Evolutionary conservation across 53 echinoderm and acorn worm genomes (phyloP).

Genomic region (Holothuria leucospilota): DNA sequence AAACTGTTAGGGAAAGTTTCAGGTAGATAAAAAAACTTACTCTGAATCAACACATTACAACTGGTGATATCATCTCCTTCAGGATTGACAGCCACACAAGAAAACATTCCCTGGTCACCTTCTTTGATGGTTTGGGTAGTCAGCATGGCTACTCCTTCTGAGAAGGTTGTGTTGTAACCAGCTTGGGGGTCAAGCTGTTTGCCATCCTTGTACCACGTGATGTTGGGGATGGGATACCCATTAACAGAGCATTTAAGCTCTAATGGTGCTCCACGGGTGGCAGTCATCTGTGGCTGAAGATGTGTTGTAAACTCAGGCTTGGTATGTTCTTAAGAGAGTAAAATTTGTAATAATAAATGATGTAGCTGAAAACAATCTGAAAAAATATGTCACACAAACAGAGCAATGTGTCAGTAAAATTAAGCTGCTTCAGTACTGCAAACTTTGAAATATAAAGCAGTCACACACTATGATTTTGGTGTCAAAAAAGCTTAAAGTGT

Average conservation of each 20-base stretch:
- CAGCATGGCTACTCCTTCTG: slow-evolving; percentile 55
- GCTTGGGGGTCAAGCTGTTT: slow-evolving; percentile 40
- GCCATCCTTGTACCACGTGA: slow-evolving; percentile 84
- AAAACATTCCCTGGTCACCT: slow-evolving; percentile 84
- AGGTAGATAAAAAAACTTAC: background rate
- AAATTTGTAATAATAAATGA: too few species aligned
- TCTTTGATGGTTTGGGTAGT: slow-evolving; percentile 71
- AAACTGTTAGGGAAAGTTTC: too few species aligned
- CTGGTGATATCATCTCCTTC: slow-evolving; percentile 68
- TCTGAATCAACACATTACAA: slow-evolving; percentile 8
- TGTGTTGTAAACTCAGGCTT: slow-evolving; percentile 59
- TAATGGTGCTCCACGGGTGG: slow-evolving; percentile 49
- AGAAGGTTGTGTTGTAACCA: slow-evolving; percentile 15
- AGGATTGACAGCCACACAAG: slow-evolving; percentile 82
- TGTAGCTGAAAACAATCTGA: too few species aligned
- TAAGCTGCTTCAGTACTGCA: too few species aligned
- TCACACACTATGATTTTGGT: too few species aligned
- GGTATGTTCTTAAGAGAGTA: background rate
- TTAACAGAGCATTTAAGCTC: slow-evolving; percentile 67
- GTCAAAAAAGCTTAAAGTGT: too few species aligned
- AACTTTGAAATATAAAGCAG: too few species aligned
- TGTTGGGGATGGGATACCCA: slow-evolving; percentile 61
- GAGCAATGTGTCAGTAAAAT: too few species aligned
- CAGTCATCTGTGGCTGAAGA: slow-evolving; percentile 49
- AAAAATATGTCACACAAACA: too few species aligned